Percentiles rank a stretch among this genome's conserved stretches.
phyloP scores from a whole-genome alignment of 2,797 vertebrate species.

The Danio choprae region DNA sequence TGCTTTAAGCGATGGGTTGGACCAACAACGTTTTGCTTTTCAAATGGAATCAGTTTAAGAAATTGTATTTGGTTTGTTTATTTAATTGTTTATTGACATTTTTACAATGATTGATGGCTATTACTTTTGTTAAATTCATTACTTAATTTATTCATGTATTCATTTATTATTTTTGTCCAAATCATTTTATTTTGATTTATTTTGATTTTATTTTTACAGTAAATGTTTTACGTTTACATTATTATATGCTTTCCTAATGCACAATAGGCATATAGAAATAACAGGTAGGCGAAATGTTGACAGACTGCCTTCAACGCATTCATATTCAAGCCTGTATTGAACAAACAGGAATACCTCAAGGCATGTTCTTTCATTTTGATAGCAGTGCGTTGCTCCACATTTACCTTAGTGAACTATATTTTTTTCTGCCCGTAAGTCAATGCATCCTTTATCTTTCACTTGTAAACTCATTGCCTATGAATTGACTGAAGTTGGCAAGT shows the following conservation, averaged over 20 bases:
- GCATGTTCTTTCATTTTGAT: not conserved
- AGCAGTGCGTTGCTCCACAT: not conserved
- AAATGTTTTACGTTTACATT: too few relatives aligned
- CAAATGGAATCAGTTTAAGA: not conserved
- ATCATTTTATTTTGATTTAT: too few relatives aligned
- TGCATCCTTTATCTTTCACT: not conserved
- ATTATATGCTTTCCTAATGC: constrained; percentile 9
- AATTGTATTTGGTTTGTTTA: not conserved
- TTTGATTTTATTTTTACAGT: too few relatives aligned
- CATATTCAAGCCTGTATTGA: not conserved
- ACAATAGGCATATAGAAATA: constrained; percentile 15
- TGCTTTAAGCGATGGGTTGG: too few relatives aligned
- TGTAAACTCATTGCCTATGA: constrained; percentile 16
- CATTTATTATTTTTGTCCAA: too few relatives aligned
- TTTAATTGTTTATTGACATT: not conserved
- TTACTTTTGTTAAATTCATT: not conserved
- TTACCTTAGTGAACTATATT: not conserved
- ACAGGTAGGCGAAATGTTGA: constrained; percentile 19
- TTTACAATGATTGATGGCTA: not conserved
- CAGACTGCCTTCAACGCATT: not conserved
- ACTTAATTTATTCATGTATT: too few relatives aligned
- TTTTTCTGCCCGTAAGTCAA: not conserved
- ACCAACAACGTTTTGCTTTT: too few relatives aligned
- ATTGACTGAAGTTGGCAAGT: constrained; percentile 36
- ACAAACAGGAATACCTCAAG: constrained; percentile 4